Evolutionary conservation across 92 coral and sea anemone genomes (phyloP), one percentile per base, ranked within the genome.

Genomic region (Parazoanthus swiftii): DNA sequence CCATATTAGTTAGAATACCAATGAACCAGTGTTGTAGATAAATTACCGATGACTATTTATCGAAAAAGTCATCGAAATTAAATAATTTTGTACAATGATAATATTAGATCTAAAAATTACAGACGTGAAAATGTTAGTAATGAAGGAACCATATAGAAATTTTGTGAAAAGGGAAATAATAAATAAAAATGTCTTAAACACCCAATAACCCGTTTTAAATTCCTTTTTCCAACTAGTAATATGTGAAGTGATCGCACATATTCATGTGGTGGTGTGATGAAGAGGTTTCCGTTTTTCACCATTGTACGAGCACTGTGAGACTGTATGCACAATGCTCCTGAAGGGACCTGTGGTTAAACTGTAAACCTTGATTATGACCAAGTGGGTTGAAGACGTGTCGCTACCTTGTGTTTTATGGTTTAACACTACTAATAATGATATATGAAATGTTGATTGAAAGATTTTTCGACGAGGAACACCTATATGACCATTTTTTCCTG

Each of bases 71-170:
- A 54, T 80, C 26, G 16, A 54, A 36, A 70, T 43, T 25, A 84
- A 23, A 70, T 82, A 44, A 48, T 68, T 84, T 84, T 84, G 87
- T 84, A 84, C 37, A 68, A 84, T 43, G 33, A 26, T 84, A 58
- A 67, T 36, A 39, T 63, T 66, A 81, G 85, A 33, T 58, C 72
- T 16, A 81, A n/a, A 84, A 84, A 70, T 68, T 84, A 71, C 77
- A 71, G 21, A 68, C 70, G 54, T 70, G 79, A 44, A 44, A 84
- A 6, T 68, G 35, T 26, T 71, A 46, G 25, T 84, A 44, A 83
- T 83, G 46, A 43, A 70, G 20, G 37, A 70, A 20, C 85, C 38
- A 3, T 82, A 56, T 44, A 83, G 21, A 70, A 70, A 5, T 42
- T 67, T 42, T 16, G 21, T 48, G 76, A 50, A 73, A 83, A 71